Conservation (phyloP, 2,888 invertebrate genomes). For the Monoplex corrugatus region DNA sequence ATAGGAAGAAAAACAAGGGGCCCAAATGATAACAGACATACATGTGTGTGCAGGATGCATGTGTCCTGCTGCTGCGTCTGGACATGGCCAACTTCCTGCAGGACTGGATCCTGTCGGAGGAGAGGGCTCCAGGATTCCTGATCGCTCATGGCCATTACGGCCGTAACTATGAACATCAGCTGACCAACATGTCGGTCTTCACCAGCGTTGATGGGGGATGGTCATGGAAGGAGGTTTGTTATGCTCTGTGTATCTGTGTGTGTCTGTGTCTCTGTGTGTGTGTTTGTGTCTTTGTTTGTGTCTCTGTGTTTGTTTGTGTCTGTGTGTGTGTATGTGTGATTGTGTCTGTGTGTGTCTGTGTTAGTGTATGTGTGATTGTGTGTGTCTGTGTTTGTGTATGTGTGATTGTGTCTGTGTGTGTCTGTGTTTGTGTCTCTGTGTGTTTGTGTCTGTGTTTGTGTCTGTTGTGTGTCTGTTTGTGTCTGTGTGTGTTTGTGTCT, state of each 20-base stretch:
- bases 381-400: background rate
- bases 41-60: conserved; percentile 65
- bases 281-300: background rate
- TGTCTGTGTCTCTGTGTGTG: background rate
- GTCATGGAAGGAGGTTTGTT: conserved; percentile 70
- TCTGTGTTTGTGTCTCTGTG: background rate
- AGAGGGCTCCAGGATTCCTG: conserved; percentile 76
- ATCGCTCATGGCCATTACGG: conserved; percentile 74
- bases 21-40: background rate
- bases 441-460: background rate
- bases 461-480: background rate
- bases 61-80: conserved; percentile 73
- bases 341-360: background rate
- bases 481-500: background rate
- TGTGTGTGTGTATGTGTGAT: background rate
- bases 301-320: conserved; percentile 18
- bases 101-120: conserved; percentile 69
- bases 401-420: background rate
- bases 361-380: conserved; percentile 2
- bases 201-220: conserved; percentile 73
- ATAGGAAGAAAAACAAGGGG: background rate
- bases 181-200: conserved; percentile 61
- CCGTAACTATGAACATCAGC: conserved; percentile 56
- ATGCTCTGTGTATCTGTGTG: background rate
- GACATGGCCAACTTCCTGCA: conserved; percentile 60